These are phyloP conservation scores for Micropoecilia bifurca DNA, from an alignment of 2,797 vertebrate genomes.

Conservation along the genomic window DNA sequence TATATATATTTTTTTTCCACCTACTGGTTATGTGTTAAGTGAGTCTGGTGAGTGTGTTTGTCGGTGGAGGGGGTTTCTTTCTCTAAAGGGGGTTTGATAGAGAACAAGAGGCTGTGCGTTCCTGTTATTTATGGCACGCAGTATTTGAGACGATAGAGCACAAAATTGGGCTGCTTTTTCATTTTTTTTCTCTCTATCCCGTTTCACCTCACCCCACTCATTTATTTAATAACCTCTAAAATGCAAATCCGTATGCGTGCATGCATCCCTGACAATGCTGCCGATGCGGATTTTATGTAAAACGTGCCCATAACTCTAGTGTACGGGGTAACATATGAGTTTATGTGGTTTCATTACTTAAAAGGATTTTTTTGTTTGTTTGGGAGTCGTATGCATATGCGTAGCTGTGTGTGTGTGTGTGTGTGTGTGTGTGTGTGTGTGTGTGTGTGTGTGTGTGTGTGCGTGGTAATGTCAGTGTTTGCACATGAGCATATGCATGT, in stretches of 20 bases:
- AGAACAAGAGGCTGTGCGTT: slow-evolving; percentile 26
- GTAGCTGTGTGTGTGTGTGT: slow-evolving; percentile 15
- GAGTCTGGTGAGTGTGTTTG: background rate
- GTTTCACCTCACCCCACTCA: slow-evolving; percentile 74
- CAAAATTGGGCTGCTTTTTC: slow-evolving; percentile 72
- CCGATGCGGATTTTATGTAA: slow-evolving; percentile 86
- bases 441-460: slow-evolving; percentile 22
- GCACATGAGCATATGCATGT: slow-evolving; percentile 27
- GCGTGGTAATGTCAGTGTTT: slow-evolving; percentile 22
- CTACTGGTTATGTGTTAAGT: slow-evolving; percentile 2
- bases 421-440: slow-evolving; percentile 8
- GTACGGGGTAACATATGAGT: slow-evolving; percentile 75
- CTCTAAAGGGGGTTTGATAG: slow-evolving; percentile 12
- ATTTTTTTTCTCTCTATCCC: slow-evolving; percentile 32
- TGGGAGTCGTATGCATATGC: slow-evolving; percentile 39
- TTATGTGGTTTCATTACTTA: slow-evolving; percentile 87
- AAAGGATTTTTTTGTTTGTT: slow-evolving; percentile 83
- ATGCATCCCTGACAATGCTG: slow-evolving; percentile 77
- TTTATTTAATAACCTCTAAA: slow-evolving; percentile 89
- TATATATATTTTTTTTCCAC: too few species aligned
- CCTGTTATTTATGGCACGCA: slow-evolving; percentile 84
- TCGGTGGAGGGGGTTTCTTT: background rate
- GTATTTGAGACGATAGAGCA: slow-evolving; percentile 80
- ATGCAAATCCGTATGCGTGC: slow-evolving; percentile 84
- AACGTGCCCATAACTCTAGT: slow-evolving; percentile 81